These are phyloP conservation scores for Zoanthus solanderi DNA, from an alignment of 92 coral and sea anemone species.

Conservation along the genomic window DNA sequence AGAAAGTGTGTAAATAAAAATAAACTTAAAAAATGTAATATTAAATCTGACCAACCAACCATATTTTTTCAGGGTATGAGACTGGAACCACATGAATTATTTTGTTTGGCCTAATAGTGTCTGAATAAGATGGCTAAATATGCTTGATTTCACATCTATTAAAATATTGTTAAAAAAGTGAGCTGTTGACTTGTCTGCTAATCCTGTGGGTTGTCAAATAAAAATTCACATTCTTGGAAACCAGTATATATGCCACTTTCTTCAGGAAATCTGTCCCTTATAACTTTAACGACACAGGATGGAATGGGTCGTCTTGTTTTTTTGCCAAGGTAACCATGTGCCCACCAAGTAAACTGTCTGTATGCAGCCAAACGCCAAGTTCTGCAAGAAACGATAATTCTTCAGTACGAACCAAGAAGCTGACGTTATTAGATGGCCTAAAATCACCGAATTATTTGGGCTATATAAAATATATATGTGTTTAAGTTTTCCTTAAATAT, in stretches of 20 bases:
- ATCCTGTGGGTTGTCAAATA: conserved; percentile 5
- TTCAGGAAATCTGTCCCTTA: conserved; percentile 26
- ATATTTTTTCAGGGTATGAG: background rate
- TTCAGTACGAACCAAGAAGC: background rate
- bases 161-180: conserved; percentile 9
- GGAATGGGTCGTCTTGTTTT: conserved; percentile 18
- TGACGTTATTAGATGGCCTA: background rate
- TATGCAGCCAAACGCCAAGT: conserved; percentile 21
- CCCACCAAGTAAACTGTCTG: conserved; percentile 31
- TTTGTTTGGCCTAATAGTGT: conserved; percentile 16
- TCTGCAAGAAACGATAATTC: conserved; percentile 21
- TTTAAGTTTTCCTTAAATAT: background rate
- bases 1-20: background rate
- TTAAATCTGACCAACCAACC: background rate
- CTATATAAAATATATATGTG: background rate
- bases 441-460: conserved; percentile 22
- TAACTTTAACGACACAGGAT: conserved; percentile 46
- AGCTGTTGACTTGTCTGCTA: conserved; percentile 23
- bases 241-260: conserved; percentile 11
- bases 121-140: conserved; percentile 9
- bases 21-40: background rate
- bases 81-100: conserved; percentile 3
- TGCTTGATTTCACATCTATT: conserved; percentile 15
- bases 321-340: conserved; percentile 29
- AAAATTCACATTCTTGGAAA: conserved; percentile 10